A percentile compares a stretch with the other conserved stretches of the same genome.
phyloP scores from a whole-genome alignment of 2,888 invertebrate species.

The Tenthredo distinguenda region DNA sequence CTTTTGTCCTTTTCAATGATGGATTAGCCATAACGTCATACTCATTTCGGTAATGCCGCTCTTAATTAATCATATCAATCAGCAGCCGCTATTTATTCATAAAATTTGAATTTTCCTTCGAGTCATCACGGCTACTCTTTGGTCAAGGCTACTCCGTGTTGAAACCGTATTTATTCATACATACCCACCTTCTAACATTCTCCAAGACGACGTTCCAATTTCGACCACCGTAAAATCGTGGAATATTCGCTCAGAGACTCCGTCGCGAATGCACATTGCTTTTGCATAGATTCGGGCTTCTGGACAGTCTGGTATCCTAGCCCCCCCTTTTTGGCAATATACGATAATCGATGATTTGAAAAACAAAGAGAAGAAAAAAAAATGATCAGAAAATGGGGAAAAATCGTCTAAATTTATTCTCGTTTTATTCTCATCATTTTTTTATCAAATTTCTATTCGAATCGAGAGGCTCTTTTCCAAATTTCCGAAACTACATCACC shows the following conservation, averaged over 20 bases:
- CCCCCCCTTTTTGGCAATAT: background rate
- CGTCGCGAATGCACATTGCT: background rate
- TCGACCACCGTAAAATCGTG: background rate
- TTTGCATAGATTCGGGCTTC: background rate
- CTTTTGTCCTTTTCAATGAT: slow-evolving; percentile 41
- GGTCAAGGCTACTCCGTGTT: background rate
- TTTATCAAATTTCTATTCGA: background rate
- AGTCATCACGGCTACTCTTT: background rate
- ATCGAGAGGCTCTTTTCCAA: background rate
- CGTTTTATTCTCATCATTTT: background rate
- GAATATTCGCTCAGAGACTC: slow-evolving; percentile 4
- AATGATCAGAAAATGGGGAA: background rate
- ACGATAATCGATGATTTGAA: background rate
- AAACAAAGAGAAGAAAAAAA: background rate
- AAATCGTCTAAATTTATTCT: background rate
- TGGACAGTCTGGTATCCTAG: no score
- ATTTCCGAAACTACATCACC: slow-evolving; percentile 11
- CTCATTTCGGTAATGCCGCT: background rate
- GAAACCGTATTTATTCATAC: background rate
- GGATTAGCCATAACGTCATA: slow-evolving; percentile 29
- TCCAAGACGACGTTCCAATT: background rate
- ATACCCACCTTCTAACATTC: background rate
- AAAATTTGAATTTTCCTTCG: background rate
- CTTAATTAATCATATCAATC: slow-evolving; percentile 40
- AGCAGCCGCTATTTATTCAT: background rate